These are phyloP conservation scores for Riptortus pedestris DNA, from an alignment of 1,140 invertebrate genomes.

Conservation along the genomic window DNA sequence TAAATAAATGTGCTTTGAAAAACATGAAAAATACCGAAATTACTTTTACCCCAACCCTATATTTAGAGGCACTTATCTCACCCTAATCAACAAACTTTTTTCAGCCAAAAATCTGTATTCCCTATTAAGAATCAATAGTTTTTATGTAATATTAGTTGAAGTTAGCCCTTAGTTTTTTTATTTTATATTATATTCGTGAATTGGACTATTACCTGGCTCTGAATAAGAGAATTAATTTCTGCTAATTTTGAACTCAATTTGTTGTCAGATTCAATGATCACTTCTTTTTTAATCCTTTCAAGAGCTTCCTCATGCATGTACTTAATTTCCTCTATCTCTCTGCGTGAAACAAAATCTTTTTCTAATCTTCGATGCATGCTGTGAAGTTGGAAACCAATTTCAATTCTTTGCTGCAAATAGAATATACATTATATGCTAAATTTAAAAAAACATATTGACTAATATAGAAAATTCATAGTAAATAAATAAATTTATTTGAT, in stretches of 20 bases:
- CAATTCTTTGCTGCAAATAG: constrained; percentile 27
- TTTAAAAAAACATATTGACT: too few relatives aligned
- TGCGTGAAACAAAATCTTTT: constrained; percentile 31
- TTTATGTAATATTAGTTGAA: too few relatives aligned
- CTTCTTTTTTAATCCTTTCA: constrained; percentile 27
- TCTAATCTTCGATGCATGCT: constrained; percentile 27
- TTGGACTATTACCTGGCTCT: constrained; percentile 28
- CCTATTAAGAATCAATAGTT: too few relatives aligned
- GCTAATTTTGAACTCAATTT: constrained; percentile 29
- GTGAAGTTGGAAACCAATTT: constrained; percentile 29
- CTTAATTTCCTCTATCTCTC: constrained; percentile 29
- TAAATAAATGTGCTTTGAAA: too few relatives aligned
- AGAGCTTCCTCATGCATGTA: constrained; percentile 22
- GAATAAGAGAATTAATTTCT: constrained; percentile 29
- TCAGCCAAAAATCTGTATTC: too few relatives aligned
- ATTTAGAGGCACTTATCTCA: too few relatives aligned
- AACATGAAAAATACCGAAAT: too few relatives aligned
- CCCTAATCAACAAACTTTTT: too few relatives aligned
- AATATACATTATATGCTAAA: neutral
- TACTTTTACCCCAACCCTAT: too few relatives aligned
- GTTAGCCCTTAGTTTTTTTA: too few relatives aligned
- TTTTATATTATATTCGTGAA: too few relatives aligned
- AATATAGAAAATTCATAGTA: neutral
- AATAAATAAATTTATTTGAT: neutral
- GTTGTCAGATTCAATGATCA: constrained; percentile 26